phyloP scores from a whole-genome alignment of 2,888 invertebrate species.

The Maniola hyperantus region DNA sequence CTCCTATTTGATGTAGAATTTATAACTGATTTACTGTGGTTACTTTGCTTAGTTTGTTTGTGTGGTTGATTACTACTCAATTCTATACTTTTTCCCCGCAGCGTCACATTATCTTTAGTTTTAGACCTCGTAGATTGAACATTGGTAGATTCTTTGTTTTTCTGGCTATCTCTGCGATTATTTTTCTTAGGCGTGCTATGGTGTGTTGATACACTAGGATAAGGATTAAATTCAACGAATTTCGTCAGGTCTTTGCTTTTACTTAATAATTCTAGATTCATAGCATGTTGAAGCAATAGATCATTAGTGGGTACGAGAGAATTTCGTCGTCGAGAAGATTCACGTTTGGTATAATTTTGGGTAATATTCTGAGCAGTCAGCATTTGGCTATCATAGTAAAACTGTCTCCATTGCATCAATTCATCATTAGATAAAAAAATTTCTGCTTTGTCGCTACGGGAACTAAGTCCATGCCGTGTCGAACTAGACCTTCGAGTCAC shows the following conservation, averaged over 20 bases:
- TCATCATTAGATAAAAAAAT: constrained; percentile 22
- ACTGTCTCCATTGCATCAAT: constrained; percentile 34
- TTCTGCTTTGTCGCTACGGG: constrained; percentile 21
- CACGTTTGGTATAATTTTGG: constrained; percentile 30
- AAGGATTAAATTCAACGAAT: constrained; percentile 21
- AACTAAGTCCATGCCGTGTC: constrained; percentile 9
- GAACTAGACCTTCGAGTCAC: constrained; percentile 28
- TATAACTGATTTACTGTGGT: constrained; percentile 10
- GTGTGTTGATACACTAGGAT: constrained; percentile 21
- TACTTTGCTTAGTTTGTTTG: background rate
- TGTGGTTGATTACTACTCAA: background rate
- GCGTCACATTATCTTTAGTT: constrained; percentile 5
- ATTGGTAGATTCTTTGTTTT: constrained; percentile 18
- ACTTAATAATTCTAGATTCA: constrained; percentile 29
- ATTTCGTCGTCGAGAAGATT: constrained; percentile 35
- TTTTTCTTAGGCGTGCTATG: constrained; percentile 21
- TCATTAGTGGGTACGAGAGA: constrained; percentile 33
- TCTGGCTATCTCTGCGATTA: constrained; percentile 21
- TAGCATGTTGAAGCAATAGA: constrained; percentile 32
- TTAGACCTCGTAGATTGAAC: constrained; percentile 20
- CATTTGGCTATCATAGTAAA: constrained; percentile 34
- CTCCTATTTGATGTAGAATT: background rate
- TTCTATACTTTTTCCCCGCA: constrained; percentile 1
- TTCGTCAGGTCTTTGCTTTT: constrained; percentile 22
- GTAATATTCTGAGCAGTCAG: constrained; percentile 27